Evolutionary conservation across 2,888 invertebrate genomes (phyloP), one percentile per base, ranked within the genome.

Genomic region (Leptinotarsa haldemani): DNA sequence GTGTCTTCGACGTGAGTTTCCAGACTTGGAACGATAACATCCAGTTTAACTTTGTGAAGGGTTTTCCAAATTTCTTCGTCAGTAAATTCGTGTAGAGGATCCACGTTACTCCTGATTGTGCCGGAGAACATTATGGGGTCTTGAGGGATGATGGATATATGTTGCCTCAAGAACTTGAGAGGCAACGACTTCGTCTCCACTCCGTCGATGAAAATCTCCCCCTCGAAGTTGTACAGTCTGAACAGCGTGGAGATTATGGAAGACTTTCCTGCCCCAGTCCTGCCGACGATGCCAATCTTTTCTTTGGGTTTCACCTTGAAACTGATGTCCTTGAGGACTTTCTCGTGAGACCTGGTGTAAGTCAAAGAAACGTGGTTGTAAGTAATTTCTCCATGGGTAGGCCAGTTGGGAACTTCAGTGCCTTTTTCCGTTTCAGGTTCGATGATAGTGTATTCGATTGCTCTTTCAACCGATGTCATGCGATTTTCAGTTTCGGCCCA

Each of bases 381-480:
- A 56, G 87, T 86, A 12, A 93, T 88, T 78, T 89, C 89, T 0
- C 95, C 95, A 22, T 90, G 86, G 22, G 89, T 89, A 0, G 95
- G 95, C 95, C 95, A 95, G 0, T 91, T 89, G 7, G 90, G 88
- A 22, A 91, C 90, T 53, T 93, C 93, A 12, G 65, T 30, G 2
- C 85, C 85, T 30, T 71, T 68, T 1, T 72, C 78, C 13, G 78
- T 76, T 80, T 89, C 89, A 25, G 83, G 81, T 72, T 88, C 86
- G 5, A 92, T 82, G 20, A 89, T 85, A 1, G 89, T 84, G 71
- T 87, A 87, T 79, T 87, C 88, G 64, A 85, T 70, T 0, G 94
- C 90, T 86, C 97, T 91, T 88, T 98, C 98, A 0, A 97, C 96
- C 7, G 95, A 93, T 3, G 95, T 95, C 95, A 96, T 95, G 79